A percentile compares a stretch with the other conserved stretches of the same genome.
Evolutionary conservation across 2,888 invertebrate species (phyloP).

Genomic region (Hydrotaea diabolus): DNA sequence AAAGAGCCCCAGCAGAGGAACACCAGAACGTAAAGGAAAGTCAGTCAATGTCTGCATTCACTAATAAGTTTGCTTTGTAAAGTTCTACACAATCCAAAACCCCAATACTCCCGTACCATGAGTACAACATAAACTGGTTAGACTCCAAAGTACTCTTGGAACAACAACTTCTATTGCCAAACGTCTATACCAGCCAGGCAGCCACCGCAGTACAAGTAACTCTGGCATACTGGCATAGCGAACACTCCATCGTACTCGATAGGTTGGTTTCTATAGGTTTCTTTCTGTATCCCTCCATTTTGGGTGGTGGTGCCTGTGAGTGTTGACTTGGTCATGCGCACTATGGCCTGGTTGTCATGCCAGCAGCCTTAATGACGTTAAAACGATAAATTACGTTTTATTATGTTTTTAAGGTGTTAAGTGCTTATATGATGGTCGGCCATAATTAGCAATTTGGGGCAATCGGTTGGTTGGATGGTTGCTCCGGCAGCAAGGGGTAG

Average conservation of each 20-base stretch:
- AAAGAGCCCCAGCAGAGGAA: neutral
- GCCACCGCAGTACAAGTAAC: neutral
- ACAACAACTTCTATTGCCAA: neutral
- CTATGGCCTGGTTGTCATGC: slow-evolving; percentile 29
- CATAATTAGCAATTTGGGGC: slow-evolving; percentile 62
- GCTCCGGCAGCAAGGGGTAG: neutral
- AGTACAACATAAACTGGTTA: slow-evolving; percentile 20
- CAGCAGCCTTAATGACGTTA: slow-evolving; percentile 59
- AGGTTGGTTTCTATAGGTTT: neutral
- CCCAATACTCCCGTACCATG: neutral
- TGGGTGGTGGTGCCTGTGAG: slow-evolving; percentile 2
- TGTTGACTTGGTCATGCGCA: slow-evolving; percentile 60
- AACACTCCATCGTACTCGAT: neutral
- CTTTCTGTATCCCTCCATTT: slow-evolving; percentile 6
- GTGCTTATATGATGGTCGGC: slow-evolving; percentile 59
- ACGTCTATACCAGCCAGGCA: neutral
- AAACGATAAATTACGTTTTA: slow-evolving; percentile 64
- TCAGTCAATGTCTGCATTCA: slow-evolving; percentile 28
- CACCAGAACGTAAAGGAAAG: no score
- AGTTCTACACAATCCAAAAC: neutral
- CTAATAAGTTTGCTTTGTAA: slow-evolving; percentile 38
- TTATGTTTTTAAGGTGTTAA: slow-evolving; percentile 67
- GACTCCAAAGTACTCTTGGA: neutral
- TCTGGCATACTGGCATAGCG: neutral
- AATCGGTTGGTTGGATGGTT: slow-evolving; percentile 15